A percentile compares a stretch with the other conserved stretches of the same genome.
Conservation (phyloP, 2,888 invertebrate genomes). For the Arctia plantaginis region DNA sequence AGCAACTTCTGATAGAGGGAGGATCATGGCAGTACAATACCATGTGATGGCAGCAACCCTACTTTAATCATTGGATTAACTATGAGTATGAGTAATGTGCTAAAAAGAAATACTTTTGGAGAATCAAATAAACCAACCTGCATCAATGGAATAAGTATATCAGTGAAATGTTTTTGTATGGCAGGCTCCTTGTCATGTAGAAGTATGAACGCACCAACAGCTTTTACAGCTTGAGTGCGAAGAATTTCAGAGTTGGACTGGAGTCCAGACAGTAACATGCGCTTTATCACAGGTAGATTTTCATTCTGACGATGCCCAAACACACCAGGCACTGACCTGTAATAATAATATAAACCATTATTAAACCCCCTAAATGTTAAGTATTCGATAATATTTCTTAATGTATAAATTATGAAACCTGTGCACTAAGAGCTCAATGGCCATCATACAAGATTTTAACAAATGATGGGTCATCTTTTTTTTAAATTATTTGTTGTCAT, state of each 20-base stretch:
- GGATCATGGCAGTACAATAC: no score
- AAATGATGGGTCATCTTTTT: not conserved
- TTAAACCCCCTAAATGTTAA: not conserved
- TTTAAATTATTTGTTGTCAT: not conserved
- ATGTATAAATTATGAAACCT: no score
- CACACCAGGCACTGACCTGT: constrained; percentile 96
- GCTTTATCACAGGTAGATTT: constrained; percentile 97
- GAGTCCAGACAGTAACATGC: constrained; percentile 95
- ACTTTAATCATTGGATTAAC: no score
- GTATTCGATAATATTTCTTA: not conserved
- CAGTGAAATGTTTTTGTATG: constrained; percentile 95
- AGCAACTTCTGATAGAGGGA: no score
- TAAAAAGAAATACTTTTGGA: not conserved
- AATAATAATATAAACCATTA: constrained; percentile 17
- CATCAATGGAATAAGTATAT: constrained; percentile 92
- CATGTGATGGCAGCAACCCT: no score
- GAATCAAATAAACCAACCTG: constrained; percentile 78
- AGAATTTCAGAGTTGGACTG: constrained; percentile 91
- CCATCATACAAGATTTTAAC: not conserved
- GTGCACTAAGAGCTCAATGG: not conserved
- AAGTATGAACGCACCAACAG: constrained; percentile 94
- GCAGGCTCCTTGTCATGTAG: constrained; percentile 97
- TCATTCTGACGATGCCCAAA: constrained; percentile 98
- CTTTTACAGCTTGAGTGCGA: constrained; percentile 93
- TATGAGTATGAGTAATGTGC: not conserved